A percentile compares a stretch with the other conserved stretches of the same genome.
These are phyloP conservation scores for Riparia riparia DNA, from an alignment of 2,113 vertebrate species.

Conservation along the genomic window DNA sequence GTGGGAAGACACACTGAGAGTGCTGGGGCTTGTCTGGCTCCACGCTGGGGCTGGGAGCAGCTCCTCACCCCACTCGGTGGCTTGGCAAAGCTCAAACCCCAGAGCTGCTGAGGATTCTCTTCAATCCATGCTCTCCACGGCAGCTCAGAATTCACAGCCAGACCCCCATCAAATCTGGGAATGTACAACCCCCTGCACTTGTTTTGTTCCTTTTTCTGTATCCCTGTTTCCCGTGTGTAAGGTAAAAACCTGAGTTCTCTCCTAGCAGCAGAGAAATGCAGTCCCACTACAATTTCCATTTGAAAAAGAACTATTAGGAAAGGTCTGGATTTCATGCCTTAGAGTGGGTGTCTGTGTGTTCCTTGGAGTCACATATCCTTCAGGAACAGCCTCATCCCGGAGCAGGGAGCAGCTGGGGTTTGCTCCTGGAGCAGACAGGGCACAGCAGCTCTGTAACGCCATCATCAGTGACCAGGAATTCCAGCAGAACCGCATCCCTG, in stretches of 20 bases:
- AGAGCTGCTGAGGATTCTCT: not conserved
- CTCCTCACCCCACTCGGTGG: not conserved
- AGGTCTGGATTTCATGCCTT: not conserved
- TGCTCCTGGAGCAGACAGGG: not conserved
- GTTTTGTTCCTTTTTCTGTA: not conserved
- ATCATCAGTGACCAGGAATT: rapidly evolving
- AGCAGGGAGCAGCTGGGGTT: not conserved
- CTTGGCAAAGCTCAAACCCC: not conserved
- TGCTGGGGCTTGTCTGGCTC: not conserved
- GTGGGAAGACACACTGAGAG: not conserved
- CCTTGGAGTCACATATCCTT: not conserved
- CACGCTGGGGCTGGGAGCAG: not conserved
- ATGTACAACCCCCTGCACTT: not conserved
- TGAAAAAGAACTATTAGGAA: not conserved
- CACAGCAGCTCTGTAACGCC: not conserved
- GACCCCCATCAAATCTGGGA: not conserved
- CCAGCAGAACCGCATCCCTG: not conserved
- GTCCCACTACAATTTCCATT: not conserved
- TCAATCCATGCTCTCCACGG: not conserved
- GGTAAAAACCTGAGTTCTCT: not conserved
- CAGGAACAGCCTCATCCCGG: not conserved
- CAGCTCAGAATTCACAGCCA: not conserved
- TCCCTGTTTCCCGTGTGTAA: not conserved
- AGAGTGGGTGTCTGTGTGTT: not conserved
- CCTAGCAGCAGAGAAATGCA: not conserved